Evolutionary conservation across 2,113 vertebrate species (phyloP), one percentile per base, ranked within the genome.

Genomic region (Donacobius atricapilla): DNA sequence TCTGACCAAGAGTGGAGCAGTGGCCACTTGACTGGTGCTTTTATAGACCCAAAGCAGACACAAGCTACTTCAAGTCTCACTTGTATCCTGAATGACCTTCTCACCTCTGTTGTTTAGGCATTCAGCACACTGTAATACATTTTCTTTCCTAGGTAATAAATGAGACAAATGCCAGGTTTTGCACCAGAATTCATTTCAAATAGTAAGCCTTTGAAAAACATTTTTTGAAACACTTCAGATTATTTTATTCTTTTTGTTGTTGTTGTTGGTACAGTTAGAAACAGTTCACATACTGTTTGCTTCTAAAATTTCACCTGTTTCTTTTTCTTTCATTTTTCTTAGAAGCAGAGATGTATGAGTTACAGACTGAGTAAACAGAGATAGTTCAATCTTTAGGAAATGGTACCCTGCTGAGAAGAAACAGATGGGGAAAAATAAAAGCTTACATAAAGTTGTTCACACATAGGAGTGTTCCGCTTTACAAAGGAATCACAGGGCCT

Each of bases 251-350:
- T 69, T 5, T 31, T 87, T 21, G n/a, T 70, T 83, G 61, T 84
- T 61, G 60, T 89, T 6, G n/a, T 87, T 90, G 63, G 28, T 70
- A 45, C 0, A 0, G 35, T 58, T 86, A 92, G 87, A 87, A 93
- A 37, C 51, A 64, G 28, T 93, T 88, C 50, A 91, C 63, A 75
- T 93, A 66, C 28, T 81, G 27, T 90, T 86, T 75, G 25, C 56
- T 92, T 92, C 88, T 89, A 39, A 93, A 81, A 90, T 89, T 90
- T 95, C 68, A 90, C 85, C 82, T 95, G 56, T 93, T 94, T 94
- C 63, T 94, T 92, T 77, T 87, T 89, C 75, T 91, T 60, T 7
- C 31, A 11, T 91, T 91, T 91, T 77, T 86, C 39, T 66, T 83
- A 93, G 79, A 83, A 94, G 64, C 54, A 86, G 68, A 83, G 60